phyloP scores from a whole-genome alignment of 2,113 vertebrate genomes.

The Meleagris gallopavo region DNA sequence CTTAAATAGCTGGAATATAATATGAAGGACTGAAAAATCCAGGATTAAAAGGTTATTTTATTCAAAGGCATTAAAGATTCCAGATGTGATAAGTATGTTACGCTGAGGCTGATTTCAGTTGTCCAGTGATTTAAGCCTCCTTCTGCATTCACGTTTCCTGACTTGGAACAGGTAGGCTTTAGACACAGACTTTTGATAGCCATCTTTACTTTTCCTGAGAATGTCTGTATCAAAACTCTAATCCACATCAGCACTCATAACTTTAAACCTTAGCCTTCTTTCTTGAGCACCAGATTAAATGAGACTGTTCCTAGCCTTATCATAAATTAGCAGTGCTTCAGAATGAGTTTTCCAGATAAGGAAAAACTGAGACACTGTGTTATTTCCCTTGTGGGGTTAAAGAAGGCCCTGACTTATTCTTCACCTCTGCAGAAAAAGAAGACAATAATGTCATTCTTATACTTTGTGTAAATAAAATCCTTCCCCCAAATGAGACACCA shows the following conservation, averaged over 20 bases:
- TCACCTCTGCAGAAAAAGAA: neutral
- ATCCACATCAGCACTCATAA: neutral
- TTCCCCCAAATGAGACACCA: neutral
- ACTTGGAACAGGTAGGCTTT: constrained; percentile 3
- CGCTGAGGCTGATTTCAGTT: constrained; percentile 32
- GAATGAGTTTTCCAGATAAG: neutral
- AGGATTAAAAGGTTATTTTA: constrained; percentile 10
- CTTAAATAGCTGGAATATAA: neutral
- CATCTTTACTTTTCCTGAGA: constrained; percentile 1
- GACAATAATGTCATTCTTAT: neutral
- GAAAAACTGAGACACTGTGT: neutral
- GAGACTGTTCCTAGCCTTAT: neutral
- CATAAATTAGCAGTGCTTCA: neutral
- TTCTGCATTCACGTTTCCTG: neutral
- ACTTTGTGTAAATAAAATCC: neutral
- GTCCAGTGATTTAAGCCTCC: neutral
- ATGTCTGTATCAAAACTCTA: neutral
- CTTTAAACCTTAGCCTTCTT: neutral
- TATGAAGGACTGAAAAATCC: neutral
- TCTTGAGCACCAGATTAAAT: neutral
- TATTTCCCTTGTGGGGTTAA: neutral
- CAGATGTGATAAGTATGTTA: constrained; percentile 40
- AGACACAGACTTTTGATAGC: neutral
- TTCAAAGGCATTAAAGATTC: constrained; percentile 15
- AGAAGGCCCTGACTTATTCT: neutral